Evolutionary conservation across 1,140 invertebrate species (phyloP), one percentile per base, ranked within the genome.

Genomic region (Zeugodacus cucurbitae): DNA sequence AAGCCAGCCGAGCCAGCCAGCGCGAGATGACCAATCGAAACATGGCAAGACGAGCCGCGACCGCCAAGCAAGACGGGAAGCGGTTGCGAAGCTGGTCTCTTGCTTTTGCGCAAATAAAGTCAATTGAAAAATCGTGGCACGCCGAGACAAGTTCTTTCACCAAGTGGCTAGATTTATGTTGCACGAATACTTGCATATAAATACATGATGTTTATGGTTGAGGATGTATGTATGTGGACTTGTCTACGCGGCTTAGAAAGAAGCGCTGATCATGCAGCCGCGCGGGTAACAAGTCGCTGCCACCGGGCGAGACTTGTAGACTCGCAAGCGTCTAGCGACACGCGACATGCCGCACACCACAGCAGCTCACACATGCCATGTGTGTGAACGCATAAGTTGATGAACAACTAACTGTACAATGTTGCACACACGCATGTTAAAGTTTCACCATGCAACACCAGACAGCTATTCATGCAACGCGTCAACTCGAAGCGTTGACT

Each of bases 91-190:
- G 74, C 44, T 6, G 14, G 41, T 82, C 37, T 44, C 11, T 70
- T 70, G 29, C 22, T 5, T 74, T 70, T 37, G 44, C 74, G n/a
- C 74, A 26, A 82, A 82, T 29, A 82, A 82, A 82, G 41, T 82
- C 74, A 82, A 29, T 41, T 82, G 41, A 82, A 82, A 82, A 82
- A 82, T 48, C 29, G 74, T 82, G 74, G 74, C 74, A 82, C 10
- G 44, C 22, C 37, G 74, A 82, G 74, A 82, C 74, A 82, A 82
- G 74, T 82, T 82, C 74, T 82, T 82, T 82, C 74, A 82, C 74
- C 74, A 82, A 82, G 74, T 48, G 26, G 41, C 41, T 8, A 48
- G 74, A 82, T 82, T 54, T 54, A 54, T 48, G 41, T 37, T 70
- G 17, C 14, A 17, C 26, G 10, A 22, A 48, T 29, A 48, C 70